Percentiles rank a stretch among this genome's conserved stretches.
Conservation (phyloP, 1,140 invertebrate genomes). For the Papilio polyxenes region DNA sequence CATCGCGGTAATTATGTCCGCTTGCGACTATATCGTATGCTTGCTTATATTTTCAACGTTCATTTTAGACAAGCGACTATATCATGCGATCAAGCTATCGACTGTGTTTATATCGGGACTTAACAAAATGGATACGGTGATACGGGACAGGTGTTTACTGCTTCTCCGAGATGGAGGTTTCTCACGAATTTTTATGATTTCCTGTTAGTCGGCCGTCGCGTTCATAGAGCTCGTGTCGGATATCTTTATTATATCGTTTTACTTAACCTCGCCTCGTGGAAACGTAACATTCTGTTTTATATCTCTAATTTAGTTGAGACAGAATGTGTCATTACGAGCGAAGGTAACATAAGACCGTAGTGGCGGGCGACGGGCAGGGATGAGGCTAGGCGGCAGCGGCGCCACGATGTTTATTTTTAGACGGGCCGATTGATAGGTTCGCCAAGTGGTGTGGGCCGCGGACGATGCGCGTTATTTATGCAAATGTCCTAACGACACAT, state of each 20-base stretch:
- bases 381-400: constrained; percentile 55
- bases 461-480: constrained; percentile 74
- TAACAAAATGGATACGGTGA: constrained; percentile 43
- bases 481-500: constrained; percentile 79
- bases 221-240: constrained; percentile 60
- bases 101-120: constrained; percentile 44
- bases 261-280: constrained; percentile 61
- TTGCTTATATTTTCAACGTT: constrained; percentile 64
- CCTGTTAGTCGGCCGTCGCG: constrained; percentile 66
- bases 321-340: constrained; percentile 62
- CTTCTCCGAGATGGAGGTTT: constrained; percentile 61
- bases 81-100: constrained; percentile 52
- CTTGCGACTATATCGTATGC: constrained; percentile 69
- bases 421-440: constrained; percentile 71
- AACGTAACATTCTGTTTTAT: constrained; percentile 56
- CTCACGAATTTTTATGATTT: constrained; percentile 78
- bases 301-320: constrained; percentile 63
- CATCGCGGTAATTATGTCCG: constrained; percentile 77
- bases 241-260: constrained; percentile 72
- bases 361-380: constrained; percentile 39
- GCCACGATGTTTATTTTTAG: constrained; percentile 72
- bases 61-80: constrained; percentile 56
- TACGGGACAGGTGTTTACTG: constrained; percentile 56
- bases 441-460: constrained; percentile 61
- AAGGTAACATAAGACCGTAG: constrained; percentile 52